These are phyloP conservation scores for Drosophila acutilabella DNA, from an alignment of 2,888 invertebrate genomes.

Conservation along the genomic window DNA sequence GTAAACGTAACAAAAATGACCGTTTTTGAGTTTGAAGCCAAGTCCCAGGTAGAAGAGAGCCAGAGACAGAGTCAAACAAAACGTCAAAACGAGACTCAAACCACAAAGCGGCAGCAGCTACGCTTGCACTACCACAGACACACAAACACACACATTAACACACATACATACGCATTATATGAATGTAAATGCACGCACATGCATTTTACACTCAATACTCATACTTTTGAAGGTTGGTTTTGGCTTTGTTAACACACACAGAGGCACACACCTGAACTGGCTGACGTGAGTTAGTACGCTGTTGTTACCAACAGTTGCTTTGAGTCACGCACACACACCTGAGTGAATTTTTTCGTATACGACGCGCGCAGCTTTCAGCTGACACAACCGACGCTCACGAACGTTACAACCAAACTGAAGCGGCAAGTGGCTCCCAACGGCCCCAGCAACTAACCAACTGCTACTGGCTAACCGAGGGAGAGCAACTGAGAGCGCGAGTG, in stretches of 20 bases:
- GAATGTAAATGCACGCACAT: constrained; percentile 32
- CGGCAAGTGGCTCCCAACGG: constrained; percentile 28
- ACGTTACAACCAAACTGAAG: constrained; percentile 65
- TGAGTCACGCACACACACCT: constrained; percentile 55
- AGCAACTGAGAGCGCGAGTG: constrained; percentile 22
- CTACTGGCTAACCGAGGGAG: constrained; percentile 9
- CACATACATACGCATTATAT: constrained; percentile 38
- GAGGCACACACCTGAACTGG: constrained; percentile 24
- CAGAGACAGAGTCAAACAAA: constrained; percentile 33
- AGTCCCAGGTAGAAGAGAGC: constrained; percentile 48
- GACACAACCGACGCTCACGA: constrained; percentile 64
- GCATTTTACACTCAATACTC: constrained; percentile 20
- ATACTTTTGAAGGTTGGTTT: constrained; percentile 37
- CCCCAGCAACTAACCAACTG: constrained; percentile 22
- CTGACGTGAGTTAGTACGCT: constrained; percentile 44
- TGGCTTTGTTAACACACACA: constrained; percentile 51
- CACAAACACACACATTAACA: neutral
- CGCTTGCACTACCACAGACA: constrained; percentile 49
- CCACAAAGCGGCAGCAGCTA: constrained; percentile 24
- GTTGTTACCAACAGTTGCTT: constrained; percentile 67
- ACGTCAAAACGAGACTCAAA: constrained; percentile 55
- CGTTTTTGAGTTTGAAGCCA: constrained; percentile 71
- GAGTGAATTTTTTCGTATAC: constrained; percentile 41
- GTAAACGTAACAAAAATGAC: constrained; percentile 75
- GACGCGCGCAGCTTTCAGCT: constrained; percentile 69